Conservation (phyloP, 2,888 invertebrate genomes). For the Phasia obesa region DNA sequence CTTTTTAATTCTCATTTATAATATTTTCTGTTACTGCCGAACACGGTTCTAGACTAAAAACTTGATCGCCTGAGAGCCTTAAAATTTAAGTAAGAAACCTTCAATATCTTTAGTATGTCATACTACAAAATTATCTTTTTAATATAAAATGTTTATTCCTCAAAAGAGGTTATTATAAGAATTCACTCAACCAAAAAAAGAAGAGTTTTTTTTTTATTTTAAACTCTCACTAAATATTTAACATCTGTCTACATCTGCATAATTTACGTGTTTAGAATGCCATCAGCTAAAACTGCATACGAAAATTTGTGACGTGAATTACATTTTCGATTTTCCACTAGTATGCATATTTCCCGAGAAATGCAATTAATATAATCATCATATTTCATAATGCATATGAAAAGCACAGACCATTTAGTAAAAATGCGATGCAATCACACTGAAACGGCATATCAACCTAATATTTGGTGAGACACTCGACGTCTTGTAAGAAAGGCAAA, state of each 20-base stretch:
- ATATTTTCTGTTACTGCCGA: too few relatives aligned
- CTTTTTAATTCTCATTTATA: too few relatives aligned
- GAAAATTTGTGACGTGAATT: slow-evolving; percentile 38
- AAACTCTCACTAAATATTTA: slow-evolving; percentile 28
- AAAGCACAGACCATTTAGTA: slow-evolving; percentile 73
- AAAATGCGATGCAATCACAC: slow-evolving; percentile 69
- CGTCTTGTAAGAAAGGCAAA: not conserved
- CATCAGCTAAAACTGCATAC: slow-evolving; percentile 16
- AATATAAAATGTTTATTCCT: too few relatives aligned
- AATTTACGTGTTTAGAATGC: slow-evolving; percentile 27
- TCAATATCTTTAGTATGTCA: too few relatives aligned
- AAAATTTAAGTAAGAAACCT: too few relatives aligned
- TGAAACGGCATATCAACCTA: slow-evolving; percentile 67
- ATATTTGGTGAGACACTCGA: slow-evolving; percentile 48
- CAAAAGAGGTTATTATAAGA: not conserved
- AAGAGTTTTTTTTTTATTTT: slow-evolving; percentile 3
- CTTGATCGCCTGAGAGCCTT: too few relatives aligned
- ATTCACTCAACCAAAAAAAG: not conserved
- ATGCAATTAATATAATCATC: slow-evolving; percentile 77
- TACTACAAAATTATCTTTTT: too few relatives aligned
- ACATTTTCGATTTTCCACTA: slow-evolving; percentile 81
- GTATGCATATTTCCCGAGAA: slow-evolving; percentile 81
- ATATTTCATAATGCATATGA: slow-evolving; percentile 77
- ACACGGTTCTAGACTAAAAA: too few relatives aligned
- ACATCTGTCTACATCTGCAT: slow-evolving; percentile 51